Evolutionary conservation across 2,113 vertebrate genomes (phyloP).

Genomic region (Orycteropus afer): DNA sequence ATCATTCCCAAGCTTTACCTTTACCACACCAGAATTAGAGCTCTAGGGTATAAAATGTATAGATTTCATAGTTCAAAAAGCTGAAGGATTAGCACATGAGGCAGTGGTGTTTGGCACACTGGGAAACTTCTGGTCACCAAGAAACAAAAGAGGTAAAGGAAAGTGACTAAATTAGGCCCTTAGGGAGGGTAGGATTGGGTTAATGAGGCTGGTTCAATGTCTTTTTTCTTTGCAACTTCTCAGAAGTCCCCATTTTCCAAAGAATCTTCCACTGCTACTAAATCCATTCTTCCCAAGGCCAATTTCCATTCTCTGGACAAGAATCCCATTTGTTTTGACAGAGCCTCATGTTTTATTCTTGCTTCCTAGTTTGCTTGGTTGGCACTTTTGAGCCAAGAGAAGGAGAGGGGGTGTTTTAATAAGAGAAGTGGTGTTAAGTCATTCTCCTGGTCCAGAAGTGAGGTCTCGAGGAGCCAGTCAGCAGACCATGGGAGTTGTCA

Average conservation of each 20-base stretch:
- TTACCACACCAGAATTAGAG: not conserved
- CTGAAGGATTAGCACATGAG: not conserved
- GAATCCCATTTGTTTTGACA: not conserved
- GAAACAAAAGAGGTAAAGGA: not conserved
- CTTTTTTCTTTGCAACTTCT: not conserved
- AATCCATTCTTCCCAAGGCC: not conserved
- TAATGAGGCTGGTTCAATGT: not conserved
- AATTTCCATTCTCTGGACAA: not conserved
- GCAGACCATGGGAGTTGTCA: too few species aligned
- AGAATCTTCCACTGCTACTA: not conserved
- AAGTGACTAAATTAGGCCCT: not conserved
- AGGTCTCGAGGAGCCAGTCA: not conserved
- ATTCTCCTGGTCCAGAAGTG: not conserved
- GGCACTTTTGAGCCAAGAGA: not conserved
- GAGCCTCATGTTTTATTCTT: not conserved
- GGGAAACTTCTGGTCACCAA: not conserved
- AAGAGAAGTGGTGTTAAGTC: not conserved
- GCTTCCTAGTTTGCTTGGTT: not conserved
- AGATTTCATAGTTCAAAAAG: not conserved
- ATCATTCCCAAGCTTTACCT: not conserved
- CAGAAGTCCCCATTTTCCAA: not conserved
- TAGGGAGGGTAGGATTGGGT: accelerated
- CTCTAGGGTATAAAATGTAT: not conserved
- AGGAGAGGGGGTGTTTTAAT: not conserved
- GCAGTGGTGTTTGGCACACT: not conserved